Conservation (phyloP, 2,113 vertebrate genomes). For the Rhinolophus sinicus region DNA sequence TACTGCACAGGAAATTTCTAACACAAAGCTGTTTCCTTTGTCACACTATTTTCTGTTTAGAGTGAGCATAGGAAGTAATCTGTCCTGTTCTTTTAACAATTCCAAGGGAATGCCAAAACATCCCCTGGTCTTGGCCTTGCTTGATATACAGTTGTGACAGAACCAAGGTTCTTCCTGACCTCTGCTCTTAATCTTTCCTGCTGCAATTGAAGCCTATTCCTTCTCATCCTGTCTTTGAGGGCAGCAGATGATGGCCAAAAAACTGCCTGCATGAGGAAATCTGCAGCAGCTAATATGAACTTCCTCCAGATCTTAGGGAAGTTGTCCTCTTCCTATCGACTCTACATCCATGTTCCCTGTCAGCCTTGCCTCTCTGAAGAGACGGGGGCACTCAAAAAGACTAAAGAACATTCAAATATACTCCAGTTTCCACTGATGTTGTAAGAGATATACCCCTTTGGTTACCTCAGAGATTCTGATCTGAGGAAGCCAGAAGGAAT, state of each 20-base stretch:
- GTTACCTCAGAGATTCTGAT: background rate
- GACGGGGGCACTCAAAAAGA: background rate
- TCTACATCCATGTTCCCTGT: background rate
- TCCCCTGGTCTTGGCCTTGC: constrained; percentile 51
- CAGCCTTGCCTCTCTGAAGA: background rate
- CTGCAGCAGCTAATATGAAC: background rate
- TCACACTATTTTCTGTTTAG: constrained; percentile 74
- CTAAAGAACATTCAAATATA: background rate
- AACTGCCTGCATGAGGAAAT: background rate
- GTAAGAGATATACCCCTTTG: background rate
- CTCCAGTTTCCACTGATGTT: background rate
- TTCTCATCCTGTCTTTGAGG: constrained; percentile 64
- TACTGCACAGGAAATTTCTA: constrained; percentile 73
- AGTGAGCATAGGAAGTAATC: constrained; percentile 72
- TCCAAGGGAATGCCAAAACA: constrained; percentile 70
- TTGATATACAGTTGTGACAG: constrained; percentile 53
- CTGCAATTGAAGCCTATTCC: background rate
- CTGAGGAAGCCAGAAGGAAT: constrained; percentile 36
- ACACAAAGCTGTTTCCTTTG: constrained; percentile 78
- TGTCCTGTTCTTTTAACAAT: constrained; percentile 73
- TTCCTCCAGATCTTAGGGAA: background rate
- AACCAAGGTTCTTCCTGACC: constrained; percentile 58
- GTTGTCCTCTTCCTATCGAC: background rate
- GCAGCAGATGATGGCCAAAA: background rate
- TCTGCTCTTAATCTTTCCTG: constrained; percentile 58